Evolutionary conservation across 1,140 invertebrate species (phyloP), one percentile per base, ranked within the genome.

Genomic region (Hycleus phaleratus): DNA sequence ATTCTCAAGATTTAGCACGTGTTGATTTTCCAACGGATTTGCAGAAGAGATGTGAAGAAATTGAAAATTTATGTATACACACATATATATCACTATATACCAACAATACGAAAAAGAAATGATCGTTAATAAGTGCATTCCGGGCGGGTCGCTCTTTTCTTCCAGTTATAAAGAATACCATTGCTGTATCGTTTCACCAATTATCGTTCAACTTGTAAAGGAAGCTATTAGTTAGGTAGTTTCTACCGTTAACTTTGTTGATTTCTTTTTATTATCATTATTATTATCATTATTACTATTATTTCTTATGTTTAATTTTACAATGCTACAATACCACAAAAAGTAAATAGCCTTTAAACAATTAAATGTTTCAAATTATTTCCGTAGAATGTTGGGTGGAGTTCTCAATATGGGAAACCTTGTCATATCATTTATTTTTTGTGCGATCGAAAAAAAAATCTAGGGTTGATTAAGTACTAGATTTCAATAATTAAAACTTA

Each of bases 161-260:
- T 32, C 32, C 32, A 32, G 4, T 32, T 45, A 24, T 26, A 45
- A 53, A 53, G 51, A 53, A 53, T 53, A 32, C 32, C 32, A 32
- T 45, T 46, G 51, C 51, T 46, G 11, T 45, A 32, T 53, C 51
- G 51, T 53, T 53, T 52, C 46, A 46, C 51, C 51, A 53, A 53
- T 53, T 53, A 53, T 53, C 51, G 51, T 42, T 52, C 49, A 43
- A 43, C 49, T 52, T n/a, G 51, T 53, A 53, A 38, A 53, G 51
- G 51, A 53, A 53, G 51, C 51, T 53, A 53, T 53, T 53, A 53
- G 51, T 53, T 53, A 53, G 32, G 51, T 53, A 32, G 51, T 53
- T 53, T 53, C 51, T 32, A 53, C 51, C 51, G 51, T 53, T 53
- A 53, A 46, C 51, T 46, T 43, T 46, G 51, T 26, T 42, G 25